phyloP scores from a whole-genome alignment of 2,113 vertebrate species.

The Malurus melanocephalus region DNA sequence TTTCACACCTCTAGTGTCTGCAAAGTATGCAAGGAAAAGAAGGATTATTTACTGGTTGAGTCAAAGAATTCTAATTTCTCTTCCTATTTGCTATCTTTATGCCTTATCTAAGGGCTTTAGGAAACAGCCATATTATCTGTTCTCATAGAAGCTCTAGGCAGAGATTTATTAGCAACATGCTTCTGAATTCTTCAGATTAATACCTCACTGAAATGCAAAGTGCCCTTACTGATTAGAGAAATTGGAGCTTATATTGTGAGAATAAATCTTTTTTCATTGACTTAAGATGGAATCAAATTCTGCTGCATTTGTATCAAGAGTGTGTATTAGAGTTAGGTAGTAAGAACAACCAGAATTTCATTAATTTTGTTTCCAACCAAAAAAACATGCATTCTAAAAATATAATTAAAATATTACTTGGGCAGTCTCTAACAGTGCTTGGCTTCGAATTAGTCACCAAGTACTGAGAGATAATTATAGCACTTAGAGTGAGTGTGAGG shows the following conservation, averaged over 20 bases:
- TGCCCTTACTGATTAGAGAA: neutral
- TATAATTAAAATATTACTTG: conserved; percentile 24
- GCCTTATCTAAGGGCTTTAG: neutral
- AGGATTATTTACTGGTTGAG: neutral
- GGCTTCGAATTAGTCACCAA: conserved; percentile 23
- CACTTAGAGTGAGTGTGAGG: neutral
- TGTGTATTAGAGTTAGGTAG: neutral
- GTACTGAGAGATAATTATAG: conserved; percentile 36
- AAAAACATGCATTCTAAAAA: neutral
- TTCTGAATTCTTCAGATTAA: neutral
- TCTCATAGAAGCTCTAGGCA: neutral
- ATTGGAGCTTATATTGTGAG: neutral
- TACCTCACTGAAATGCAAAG: neutral
- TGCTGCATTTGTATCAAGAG: neutral
- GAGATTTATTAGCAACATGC: neutral
- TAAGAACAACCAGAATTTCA: neutral
- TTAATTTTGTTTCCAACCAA: neutral
- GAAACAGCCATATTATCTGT: neutral
- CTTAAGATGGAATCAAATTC: neutral
- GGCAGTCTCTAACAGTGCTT: neutral
- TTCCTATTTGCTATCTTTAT: neutral
- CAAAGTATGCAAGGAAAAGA: neutral
- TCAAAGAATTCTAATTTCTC: neutral
- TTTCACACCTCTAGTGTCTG: neutral
- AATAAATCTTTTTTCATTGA: neutral